Conservation (phyloP, 37 sponge, comb jelly and placozoan species). For the Bolinopsis microptera region DNA sequence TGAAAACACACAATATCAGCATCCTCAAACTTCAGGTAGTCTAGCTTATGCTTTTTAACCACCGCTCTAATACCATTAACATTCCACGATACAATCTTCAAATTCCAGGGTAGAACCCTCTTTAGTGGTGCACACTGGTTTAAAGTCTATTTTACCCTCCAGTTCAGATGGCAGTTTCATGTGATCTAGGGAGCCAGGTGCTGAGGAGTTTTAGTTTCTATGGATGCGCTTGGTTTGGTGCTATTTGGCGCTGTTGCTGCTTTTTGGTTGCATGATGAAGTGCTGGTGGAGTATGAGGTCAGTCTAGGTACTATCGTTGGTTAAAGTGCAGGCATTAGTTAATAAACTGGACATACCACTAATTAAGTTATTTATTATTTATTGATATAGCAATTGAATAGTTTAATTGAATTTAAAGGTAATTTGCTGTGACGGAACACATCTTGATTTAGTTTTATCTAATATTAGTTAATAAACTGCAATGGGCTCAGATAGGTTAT, state of each 20-base stretch:
- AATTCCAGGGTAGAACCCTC: conserved; percentile 28
- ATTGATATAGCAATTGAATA: no score
- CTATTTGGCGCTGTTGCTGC: background rate
- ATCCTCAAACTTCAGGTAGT: conserved; percentile 66
- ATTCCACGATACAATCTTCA: conserved; percentile 79
- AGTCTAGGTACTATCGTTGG: no score
- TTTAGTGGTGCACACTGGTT: background rate
- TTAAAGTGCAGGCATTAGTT: no score
- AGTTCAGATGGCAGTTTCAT: background rate
- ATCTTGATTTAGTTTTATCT: no score
- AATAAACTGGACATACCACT: no score
- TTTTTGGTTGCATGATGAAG: background rate
- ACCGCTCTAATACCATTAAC: conserved; percentile 94
- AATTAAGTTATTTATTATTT: no score
- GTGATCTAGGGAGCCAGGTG: conserved; percentile 40
- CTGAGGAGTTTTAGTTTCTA: conserved; percentile 43
- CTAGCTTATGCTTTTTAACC: conserved; percentile 68
- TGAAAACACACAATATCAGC: conserved; percentile 84
- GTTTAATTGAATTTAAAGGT: no score
- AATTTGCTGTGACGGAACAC: no score
- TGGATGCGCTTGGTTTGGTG: background rate
- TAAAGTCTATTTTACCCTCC: conserved; percentile 47
- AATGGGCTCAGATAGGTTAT: no score
- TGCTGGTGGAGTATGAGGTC: no score
- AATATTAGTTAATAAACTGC: no score